Percentiles rank a stretch among this genome's conserved stretches.
phyloP scores from a whole-genome alignment of 92 coral and sea anemone species.

The Pocillopora grandis region DNA sequence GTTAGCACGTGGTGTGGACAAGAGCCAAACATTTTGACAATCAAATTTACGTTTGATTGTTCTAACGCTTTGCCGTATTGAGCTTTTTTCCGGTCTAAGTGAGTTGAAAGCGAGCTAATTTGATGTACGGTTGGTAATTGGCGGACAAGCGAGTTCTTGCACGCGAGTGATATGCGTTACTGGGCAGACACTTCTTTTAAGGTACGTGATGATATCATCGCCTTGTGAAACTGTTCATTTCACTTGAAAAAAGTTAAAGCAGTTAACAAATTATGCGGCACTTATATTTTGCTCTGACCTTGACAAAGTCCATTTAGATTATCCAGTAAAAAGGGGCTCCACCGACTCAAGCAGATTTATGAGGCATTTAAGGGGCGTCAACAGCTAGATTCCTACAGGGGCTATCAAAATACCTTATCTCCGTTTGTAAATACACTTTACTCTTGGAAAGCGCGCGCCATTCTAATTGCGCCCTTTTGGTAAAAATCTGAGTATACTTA shows the following conservation, averaged over 20 bases:
- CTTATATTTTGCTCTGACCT: too few species aligned
- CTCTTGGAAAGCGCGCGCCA: slow-evolving; percentile 14
- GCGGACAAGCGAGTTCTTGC: slow-evolving; percentile 8
- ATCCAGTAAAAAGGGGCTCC: neutral
- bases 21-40: slow-evolving; percentile 4
- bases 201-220: slow-evolving; percentile 16
- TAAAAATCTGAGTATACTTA: slow-evolving; percentile 13
- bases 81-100: slow-evolving; percentile 33
- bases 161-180: slow-evolving; percentile 37
- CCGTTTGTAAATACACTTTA: slow-evolving; percentile 19
- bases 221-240: too few species aligned
- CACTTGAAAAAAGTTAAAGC: too few species aligned
- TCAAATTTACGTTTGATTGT: slow-evolving; percentile 22
- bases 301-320: too few species aligned
- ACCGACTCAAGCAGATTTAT: slow-evolving; percentile 6
- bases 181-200: neutral
- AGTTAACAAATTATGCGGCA: too few species aligned
- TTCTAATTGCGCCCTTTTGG: neutral
- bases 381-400: slow-evolving; percentile 19
- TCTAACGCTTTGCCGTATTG: slow-evolving; percentile 11
- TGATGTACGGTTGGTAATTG: slow-evolving; percentile 25
- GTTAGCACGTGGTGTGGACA: neutral
- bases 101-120: slow-evolving; percentile 6
- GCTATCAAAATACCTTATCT: slow-evolving; percentile 37
- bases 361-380: slow-evolving; percentile 15